These are phyloP conservation scores for Rhinolophus ferrumequinum DNA, from an alignment of 2,113 vertebrate species.

Conservation along the genomic window DNA sequence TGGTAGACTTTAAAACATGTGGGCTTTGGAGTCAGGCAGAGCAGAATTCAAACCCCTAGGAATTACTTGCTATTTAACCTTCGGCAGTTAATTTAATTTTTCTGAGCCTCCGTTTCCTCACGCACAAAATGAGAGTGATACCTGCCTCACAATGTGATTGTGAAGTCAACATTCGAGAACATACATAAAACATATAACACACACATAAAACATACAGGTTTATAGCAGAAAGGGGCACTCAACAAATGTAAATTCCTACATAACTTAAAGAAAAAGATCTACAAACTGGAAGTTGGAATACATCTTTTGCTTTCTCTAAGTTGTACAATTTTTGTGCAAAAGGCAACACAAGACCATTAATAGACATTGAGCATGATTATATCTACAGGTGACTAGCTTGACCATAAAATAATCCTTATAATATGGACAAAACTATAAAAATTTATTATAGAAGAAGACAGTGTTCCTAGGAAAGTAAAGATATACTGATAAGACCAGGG, in stretches of 20 bases:
- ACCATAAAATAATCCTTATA: neutral
- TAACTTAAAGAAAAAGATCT: neutral
- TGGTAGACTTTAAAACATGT: neutral
- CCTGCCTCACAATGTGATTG: neutral
- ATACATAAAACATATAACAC: neutral
- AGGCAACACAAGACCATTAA: conserved; percentile 16
- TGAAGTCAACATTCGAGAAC: neutral
- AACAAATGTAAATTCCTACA: neutral
- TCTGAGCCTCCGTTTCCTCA: neutral
- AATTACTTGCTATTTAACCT: neutral
- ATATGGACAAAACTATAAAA: conserved; percentile 22
- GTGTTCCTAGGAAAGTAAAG: neutral
- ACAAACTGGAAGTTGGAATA: neutral
- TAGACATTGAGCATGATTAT: neutral
- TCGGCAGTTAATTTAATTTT: neutral
- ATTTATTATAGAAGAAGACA: neutral
- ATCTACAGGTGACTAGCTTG: neutral
- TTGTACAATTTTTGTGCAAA: neutral
- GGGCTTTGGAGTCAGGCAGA: neutral
- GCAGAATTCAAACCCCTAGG: conserved; percentile 1
- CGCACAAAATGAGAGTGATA: neutral
- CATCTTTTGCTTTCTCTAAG: neutral
- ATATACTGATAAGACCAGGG: neutral
- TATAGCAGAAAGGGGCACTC: neutral
- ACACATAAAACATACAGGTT: neutral